Base-by-base conservation (phyloP, 2,797 vertebrate genomes). In the Sebastes steindachneri region DNA sequence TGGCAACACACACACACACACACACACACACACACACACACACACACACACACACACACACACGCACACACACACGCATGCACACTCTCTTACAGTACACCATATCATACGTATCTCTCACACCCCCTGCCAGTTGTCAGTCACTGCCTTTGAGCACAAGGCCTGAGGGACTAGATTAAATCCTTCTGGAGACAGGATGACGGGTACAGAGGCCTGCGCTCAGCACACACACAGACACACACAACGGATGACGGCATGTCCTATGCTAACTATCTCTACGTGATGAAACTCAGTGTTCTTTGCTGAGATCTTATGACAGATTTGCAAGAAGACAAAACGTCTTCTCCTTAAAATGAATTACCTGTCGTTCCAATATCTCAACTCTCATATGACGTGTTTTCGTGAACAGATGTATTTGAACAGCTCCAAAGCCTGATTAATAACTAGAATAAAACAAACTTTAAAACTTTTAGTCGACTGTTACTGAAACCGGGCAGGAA, bases 181-280 rank as follows among this genome's bases (percentile, higher is more conserved):
- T 95, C 95, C 95, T 94, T 74, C 79, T 93, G 94, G 94, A 96
- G 95, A 96, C 95, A 94, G 91, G 80, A 91, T 90, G 94, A 93
- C 93, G 90, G 93, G 81, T 77, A 91, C 86, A 92, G 76, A 80
- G 82, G 83, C 74, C 73, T 84, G 68, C 9, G 21, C 59, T 58
- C 59, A 79, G 62, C 58, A 41, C 60, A 60, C 57, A 69, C 78
- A 68, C 66, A 41, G 35, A 54, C 19, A 54, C 73, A 82, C 10
- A 80, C 14, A 75, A 11, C 72, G 75, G 86, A 86, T 88, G 86
- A 90, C 70, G 55, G 79, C 68, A 82, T 80, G 73, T 82, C 70
- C 71, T 83, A n/a, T 69, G 59, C 75, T 89, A 86, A 88, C 80
- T 76, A 87, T 82, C 77, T 70, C 35, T 7, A 76, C 74, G 64